Evolutionary conservation across 2,888 invertebrate species (phyloP), one percentile per base, ranked within the genome.

Genomic region (Abscondita cerata): DNA sequence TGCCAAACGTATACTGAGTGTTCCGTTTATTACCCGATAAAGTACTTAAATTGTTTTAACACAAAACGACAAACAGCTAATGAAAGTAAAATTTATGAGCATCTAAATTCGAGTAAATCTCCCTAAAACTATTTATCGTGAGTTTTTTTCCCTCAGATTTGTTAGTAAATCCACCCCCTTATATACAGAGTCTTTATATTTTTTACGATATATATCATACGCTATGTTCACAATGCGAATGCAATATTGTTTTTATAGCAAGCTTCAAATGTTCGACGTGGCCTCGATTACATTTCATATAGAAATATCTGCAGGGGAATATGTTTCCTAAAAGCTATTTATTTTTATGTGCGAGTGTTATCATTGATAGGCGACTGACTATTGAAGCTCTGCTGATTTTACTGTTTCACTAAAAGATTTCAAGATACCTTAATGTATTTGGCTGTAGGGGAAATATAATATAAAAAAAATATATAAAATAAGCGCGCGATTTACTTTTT

Each of bases 261-360:
- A 72, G 66, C 72, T 74, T 67, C 73, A 71, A 76, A 76, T 75
- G 76, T 71, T 70, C 68, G 68, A 71, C 70, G 68, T 61, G 62
- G 69, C 69, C 63, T 70, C 72, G 75, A 77, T 77, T 75, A 75
- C 73, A 71, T 74, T 72, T 75, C 73, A 72, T 71, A 71, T 70
- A 71, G 73, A 73, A 73, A 75, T 73, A 68, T 69, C 68, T 64
- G 63, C 65, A 55, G 61, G 69, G 66, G 69, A 63, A 67, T 68
- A 69, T 66, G 66, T 67, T 68, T 70, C 57, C 74, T 73, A 72
- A 78, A 79, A 79, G 78, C 80, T 76, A 80, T 81, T 80, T 80
- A 81, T 76, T 81, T 81, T 81, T 81, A 81, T 81, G 81, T 75
- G 78, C 62, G 58, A 78, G 78, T 79, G 78, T 79, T 80, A 80